These are phyloP conservation scores for Beaufortia kweichowensis DNA, from an alignment of 2,113 vertebrate genomes.

Conservation along the genomic window DNA sequence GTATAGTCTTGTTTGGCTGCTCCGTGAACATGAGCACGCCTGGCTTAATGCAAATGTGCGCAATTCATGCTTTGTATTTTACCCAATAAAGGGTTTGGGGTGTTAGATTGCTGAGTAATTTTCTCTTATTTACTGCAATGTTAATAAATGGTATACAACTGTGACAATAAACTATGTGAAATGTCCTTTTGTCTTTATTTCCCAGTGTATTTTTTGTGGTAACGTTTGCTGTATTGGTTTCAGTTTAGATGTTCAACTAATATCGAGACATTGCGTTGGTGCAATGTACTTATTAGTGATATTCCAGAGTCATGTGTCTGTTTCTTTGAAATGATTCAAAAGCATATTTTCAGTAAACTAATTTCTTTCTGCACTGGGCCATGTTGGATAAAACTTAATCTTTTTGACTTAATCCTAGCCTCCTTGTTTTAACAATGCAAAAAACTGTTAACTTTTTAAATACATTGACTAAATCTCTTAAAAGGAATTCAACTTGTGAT, in stretches of 20 bases:
- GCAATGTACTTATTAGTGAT: not conserved
- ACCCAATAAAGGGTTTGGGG: constrained; percentile 59
- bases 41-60: constrained; percentile 27
- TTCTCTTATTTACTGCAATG: constrained; percentile 79
- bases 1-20: constrained; percentile 6
- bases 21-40: constrained; percentile 8
- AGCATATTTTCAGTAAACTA: too few species aligned
- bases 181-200: constrained; percentile 99
- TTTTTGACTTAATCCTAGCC: not conserved
- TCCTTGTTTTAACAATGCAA: not conserved
- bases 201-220: constrained; percentile 83
- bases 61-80: constrained; percentile 43
- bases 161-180: constrained; percentile 99
- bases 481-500: not conserved
- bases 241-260: constrained; percentile 3
- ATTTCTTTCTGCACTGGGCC: not conserved
- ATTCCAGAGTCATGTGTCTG: not conserved
- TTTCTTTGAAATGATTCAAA: not conserved
- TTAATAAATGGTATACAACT: constrained; percentile 92
- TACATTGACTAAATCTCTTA: not conserved
- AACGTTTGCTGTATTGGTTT: constrained; percentile 53
- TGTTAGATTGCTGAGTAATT: constrained; percentile 75
- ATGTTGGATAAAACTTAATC: not conserved
- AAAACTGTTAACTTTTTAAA: not conserved
- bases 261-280: constrained; percentile 14